These are phyloP conservation scores for Sitta carolinensis DNA, from an alignment of 2,797 vertebrate genomes.

Conservation along the genomic window DNA sequence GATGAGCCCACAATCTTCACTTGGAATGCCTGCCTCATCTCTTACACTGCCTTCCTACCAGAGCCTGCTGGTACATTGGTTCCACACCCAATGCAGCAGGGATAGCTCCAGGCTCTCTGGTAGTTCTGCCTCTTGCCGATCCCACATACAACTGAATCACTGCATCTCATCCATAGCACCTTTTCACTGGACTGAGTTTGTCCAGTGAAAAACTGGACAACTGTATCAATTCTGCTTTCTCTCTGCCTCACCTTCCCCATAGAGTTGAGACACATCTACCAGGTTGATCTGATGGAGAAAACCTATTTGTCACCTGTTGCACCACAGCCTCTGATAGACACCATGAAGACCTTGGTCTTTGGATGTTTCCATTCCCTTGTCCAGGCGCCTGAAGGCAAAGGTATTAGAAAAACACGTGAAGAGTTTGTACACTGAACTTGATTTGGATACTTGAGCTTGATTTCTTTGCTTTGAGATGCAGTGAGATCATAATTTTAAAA, in stretches of 20 bases:
- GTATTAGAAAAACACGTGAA: neutral
- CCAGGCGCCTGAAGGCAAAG: neutral
- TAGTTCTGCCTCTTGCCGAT: neutral
- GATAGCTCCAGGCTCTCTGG: neutral
- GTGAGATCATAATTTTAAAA: neutral
- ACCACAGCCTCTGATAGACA: neutral
- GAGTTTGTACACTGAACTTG: neutral
- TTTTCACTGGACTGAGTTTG: neutral
- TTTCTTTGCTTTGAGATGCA: neutral
- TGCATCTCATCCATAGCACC: neutral
- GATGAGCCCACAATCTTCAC: neutral
- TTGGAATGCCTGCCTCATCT: neutral
- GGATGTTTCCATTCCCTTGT: neutral
- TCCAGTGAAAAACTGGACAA: no score
- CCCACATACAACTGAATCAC: neutral
- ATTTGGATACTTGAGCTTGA: neutral
- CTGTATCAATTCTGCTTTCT: neutral
- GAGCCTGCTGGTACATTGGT: neutral
- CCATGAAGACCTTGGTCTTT: neutral
- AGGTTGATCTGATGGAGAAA: neutral
- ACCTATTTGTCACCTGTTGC: neutral
- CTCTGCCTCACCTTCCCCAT: neutral
- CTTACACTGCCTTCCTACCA: neutral
- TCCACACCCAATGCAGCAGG: neutral
- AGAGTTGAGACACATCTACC: neutral